These are phyloP conservation scores for Macroteleia sp. DNA, from an alignment of 2,888 invertebrate genomes.

Conservation along the genomic window DNA sequence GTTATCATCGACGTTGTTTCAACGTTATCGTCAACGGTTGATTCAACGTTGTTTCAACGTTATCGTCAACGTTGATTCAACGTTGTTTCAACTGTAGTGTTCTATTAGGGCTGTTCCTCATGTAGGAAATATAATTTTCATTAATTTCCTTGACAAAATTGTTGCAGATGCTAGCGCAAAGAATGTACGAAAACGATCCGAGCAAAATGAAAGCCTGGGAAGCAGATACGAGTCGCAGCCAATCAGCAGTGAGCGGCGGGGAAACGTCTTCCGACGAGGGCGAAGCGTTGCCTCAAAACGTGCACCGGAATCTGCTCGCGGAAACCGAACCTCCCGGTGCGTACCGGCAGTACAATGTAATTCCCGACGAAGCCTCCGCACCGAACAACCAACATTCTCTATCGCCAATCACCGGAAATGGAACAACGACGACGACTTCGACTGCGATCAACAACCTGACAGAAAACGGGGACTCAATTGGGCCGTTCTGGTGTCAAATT, in stretches of 20 bases:
- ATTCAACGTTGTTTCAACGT: too few relatives aligned
- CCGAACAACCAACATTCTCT: slow-evolving; percentile 58
- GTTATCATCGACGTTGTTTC: too few relatives aligned
- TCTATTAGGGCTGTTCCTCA: too few relatives aligned
- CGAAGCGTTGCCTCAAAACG: slow-evolving; percentile 76
- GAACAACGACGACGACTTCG: background rate
- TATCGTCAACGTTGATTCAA: too few relatives aligned
- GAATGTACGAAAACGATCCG: slow-evolving; percentile 92
- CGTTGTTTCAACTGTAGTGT: too few relatives aligned
- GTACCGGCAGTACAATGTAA: slow-evolving; percentile 75
- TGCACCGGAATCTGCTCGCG: slow-evolving; percentile 70
- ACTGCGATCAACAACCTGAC: slow-evolving; percentile 5
- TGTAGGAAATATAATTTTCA: too few relatives aligned
- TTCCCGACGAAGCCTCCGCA: slow-evolving; percentile 70
- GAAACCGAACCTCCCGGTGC: slow-evolving; percentile 66
- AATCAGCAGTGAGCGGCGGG: slow-evolving; percentile 82
- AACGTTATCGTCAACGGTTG: too few relatives aligned
- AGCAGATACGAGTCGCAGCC: slow-evolving; percentile 81
- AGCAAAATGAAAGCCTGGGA: slow-evolving; percentile 89
- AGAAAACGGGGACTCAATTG: slow-evolving; percentile 42
- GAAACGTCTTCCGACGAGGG: slow-evolving; percentile 87
- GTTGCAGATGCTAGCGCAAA: slow-evolving; percentile 92
- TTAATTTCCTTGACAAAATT: too few relatives aligned
- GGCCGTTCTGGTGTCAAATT: slow-evolving; percentile 74
- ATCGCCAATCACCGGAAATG: background rate